Conservation (phyloP, 1,140 invertebrate species). For the Pseudomyrmex dendroicus region DNA sequence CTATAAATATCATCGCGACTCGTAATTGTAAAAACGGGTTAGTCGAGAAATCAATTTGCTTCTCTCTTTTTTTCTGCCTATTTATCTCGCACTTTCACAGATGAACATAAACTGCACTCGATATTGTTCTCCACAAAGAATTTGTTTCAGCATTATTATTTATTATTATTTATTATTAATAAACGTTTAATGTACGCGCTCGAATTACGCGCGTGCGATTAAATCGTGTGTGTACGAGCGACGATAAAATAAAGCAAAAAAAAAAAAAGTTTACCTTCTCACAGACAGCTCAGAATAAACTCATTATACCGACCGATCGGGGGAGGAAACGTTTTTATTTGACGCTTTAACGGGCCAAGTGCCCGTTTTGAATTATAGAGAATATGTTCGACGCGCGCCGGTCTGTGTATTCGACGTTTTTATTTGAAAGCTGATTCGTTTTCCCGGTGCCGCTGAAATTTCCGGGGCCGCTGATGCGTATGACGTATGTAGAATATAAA, state of each 20-base stretch:
- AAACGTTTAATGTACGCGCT: too few relatives aligned
- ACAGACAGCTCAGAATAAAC: conserved; percentile 19
- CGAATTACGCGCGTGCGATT: too few relatives aligned
- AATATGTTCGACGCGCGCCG: conserved; percentile 62
- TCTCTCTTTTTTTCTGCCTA: neutral
- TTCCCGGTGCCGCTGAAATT: conserved; percentile 65
- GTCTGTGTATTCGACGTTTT: conserved; percentile 71
- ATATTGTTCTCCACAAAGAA: too few relatives aligned
- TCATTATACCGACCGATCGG: conserved; percentile 2
- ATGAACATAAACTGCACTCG: neutral
- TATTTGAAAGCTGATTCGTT: conserved; percentile 75
- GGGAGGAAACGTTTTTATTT: conserved; percentile 65
- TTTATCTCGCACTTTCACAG: neutral
- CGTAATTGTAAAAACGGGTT: conserved; percentile 1
- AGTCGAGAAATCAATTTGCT: conserved; percentile 7
- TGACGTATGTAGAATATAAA: conserved; percentile 75
- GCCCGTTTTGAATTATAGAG: conserved; percentile 70
- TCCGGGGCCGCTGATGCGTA: conserved; percentile 69
- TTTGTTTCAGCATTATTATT: too few relatives aligned
- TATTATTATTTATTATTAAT: too few relatives aligned
- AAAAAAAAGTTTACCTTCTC: conserved; percentile 3
- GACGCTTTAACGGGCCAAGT: conserved; percentile 67
- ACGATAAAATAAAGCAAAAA: too few relatives aligned
- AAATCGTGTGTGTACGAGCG: too few relatives aligned
- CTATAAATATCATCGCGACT: conserved; percentile 36